Evolutionary conservation across 2,888 invertebrate genomes (phyloP), one percentile per base, ranked within the genome.

Genomic region (Aporophyla lueneburgensis): DNA sequence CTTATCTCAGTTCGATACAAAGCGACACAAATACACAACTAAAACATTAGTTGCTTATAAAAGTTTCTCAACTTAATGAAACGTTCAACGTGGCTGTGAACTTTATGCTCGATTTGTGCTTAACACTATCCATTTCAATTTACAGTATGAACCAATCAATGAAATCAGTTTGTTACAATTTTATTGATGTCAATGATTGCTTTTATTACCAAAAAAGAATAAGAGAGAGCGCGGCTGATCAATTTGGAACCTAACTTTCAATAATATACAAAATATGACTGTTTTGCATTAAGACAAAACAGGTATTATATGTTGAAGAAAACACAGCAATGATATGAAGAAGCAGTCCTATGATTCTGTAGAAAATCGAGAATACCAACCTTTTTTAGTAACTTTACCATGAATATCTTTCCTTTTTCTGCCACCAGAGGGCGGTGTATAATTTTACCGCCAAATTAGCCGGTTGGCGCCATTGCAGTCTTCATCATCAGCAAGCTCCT

Each of bases 1-100:
- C 58, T 75, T 71, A 24, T 49, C 40, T 54, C 12, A 27, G 62
- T 74, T 67, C 46, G 65, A 59, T 74, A 46, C 59, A 27, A 19
- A 46, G 40, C 40, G 27, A 59, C 16, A 78, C n/a, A 40, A 40
- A n/a, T 46, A 71, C 46, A 24, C 53, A n/a, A 54, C 75, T 27
- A 40, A 74, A 74, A 51, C 40, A 2, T n/a, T 21, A 66, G 49
- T 24, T 21, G 19, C 6, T 19, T n/a, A 51, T 16, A 24, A 43
- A 76, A 16, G 12, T 59, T 27, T 58, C 7, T 49, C 6, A 66
- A 49, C 9, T 51, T 67, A 78, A 70, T 61, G 46, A 61, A 70
- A 70, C 12, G 24, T 5, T 33, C 12, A 46, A 78, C 46, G 2
- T 54, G 10, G 2, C 19, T 40, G 53, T 54, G 24, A 61, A 49